phyloP scores from a whole-genome alignment of 2,888 invertebrate species.

The Meiosimyza platycephala region DNA sequence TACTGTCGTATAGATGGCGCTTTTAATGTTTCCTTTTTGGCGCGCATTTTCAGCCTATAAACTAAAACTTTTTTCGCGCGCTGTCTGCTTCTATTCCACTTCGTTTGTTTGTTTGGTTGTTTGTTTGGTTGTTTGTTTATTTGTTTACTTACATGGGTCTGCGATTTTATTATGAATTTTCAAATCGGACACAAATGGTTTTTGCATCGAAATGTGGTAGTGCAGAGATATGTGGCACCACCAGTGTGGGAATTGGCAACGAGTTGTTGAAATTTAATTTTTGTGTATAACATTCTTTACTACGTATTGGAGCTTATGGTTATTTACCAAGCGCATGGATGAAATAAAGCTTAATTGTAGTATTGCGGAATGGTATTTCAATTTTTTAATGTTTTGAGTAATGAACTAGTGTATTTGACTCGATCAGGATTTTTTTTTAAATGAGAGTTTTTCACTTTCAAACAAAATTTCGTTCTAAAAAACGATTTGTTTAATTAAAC shows the following conservation, averaged over 20 bases:
- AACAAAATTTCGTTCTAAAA: no score
- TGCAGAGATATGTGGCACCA: constrained; percentile 12
- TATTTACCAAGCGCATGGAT: no score
- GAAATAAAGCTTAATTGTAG: no score
- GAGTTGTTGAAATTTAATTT: neutral
- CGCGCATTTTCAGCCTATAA: constrained; percentile 43
- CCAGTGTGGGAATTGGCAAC: constrained; percentile 3
- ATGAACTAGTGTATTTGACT: no score
- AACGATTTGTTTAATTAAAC: no score
- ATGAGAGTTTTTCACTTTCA: no score
- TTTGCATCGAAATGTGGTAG: constrained; percentile 18
- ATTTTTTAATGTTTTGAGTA: no score
- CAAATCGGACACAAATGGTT: constrained; percentile 12
- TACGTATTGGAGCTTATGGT: no score
- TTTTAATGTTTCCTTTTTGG: constrained; percentile 52
- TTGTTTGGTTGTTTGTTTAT: neutral
- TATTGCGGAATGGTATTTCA: no score
- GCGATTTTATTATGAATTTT: constrained; percentile 10
- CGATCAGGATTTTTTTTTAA: no score
- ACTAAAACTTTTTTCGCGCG: neutral
- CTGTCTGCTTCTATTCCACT: neutral
- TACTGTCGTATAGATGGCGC: constrained; percentile 42
- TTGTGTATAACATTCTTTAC: no score
- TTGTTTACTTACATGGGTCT: neutral
- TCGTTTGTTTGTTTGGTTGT: neutral